phyloP scores from a whole-genome alignment of 2,113 vertebrate genomes.

The Chiloscyllium plagiosum region DNA sequence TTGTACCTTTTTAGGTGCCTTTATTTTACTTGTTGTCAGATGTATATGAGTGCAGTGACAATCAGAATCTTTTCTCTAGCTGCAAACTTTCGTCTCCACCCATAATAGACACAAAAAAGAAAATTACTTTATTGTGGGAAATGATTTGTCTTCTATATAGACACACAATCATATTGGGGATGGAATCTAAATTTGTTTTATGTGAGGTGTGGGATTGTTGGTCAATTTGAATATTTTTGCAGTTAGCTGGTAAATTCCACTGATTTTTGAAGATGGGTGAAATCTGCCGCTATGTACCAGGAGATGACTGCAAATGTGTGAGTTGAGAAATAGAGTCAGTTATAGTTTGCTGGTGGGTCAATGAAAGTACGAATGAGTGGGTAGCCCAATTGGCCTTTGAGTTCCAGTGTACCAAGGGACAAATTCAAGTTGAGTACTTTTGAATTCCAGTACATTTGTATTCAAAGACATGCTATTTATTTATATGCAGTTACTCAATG shows the following conservation, averaged over 20 bases:
- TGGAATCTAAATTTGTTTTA: not conserved
- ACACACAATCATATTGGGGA: not conserved
- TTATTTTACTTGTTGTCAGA: not conserved
- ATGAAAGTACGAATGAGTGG: not conserved
- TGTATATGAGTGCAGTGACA: slow-evolving; percentile 29
- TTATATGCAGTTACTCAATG: not conserved
- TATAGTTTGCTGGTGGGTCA: not conserved
- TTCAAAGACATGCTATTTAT: slow-evolving; percentile 1
- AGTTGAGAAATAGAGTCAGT: not conserved
- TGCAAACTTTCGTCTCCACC: not conserved
- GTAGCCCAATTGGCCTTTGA: not conserved
- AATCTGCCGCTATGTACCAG: too few relatives aligned
- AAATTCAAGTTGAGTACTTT: not conserved
- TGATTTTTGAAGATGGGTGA: not conserved
- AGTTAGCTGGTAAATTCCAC: slow-evolving; percentile 1
- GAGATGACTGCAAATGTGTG: not conserved
- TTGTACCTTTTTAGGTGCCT: slow-evolving; percentile 21
- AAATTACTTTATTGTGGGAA: not conserved
- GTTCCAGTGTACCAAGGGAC: slow-evolving; percentile 1
- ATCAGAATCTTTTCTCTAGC: not conserved
- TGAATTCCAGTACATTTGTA: not conserved
- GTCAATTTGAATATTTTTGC: not conserved
- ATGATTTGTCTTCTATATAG: not conserved
- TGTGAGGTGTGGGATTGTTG: not conserved
- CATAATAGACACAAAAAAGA: not conserved